These are phyloP conservation scores for Agrotis exclamationis DNA, from an alignment of 2,888 invertebrate species.

Conservation along the genomic window DNA sequence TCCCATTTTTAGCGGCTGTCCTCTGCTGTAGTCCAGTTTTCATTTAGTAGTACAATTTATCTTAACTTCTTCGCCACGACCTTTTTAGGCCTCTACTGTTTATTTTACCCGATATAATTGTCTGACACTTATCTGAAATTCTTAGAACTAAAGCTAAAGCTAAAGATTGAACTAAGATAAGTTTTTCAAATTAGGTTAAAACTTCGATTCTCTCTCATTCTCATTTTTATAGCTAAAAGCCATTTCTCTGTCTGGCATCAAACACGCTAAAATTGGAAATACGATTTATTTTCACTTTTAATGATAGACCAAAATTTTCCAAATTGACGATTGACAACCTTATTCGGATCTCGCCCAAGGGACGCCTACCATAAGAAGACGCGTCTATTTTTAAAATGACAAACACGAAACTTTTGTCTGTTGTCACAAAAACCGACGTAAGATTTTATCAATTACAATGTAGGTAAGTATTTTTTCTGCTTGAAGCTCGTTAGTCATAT, in stretches of 20 bases:
- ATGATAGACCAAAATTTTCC: conserved; percentile 3
- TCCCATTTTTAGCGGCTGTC: too few species aligned
- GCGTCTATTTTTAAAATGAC: conserved; percentile 46
- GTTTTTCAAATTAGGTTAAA: conserved; percentile 30
- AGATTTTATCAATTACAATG: conserved; percentile 25
- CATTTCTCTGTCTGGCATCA: conserved; percentile 10
- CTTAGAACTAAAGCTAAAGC: background rate
- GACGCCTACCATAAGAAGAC: conserved; percentile 23
- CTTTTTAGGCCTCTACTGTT: too few species aligned
- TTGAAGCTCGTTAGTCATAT: conserved; percentile 10
- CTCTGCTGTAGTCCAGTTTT: too few species aligned
- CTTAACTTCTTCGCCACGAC: too few species aligned
- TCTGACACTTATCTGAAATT: too few species aligned
- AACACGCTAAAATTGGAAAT: conserved; percentile 26
- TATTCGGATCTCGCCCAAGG: conserved; percentile 22
- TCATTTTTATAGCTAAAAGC: too few species aligned
- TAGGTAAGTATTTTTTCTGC: conserved; percentile 20
- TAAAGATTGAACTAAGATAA: conserved; percentile 8
- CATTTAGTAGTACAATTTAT: too few species aligned
- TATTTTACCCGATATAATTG: too few species aligned
- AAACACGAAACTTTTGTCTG: conserved; percentile 12
- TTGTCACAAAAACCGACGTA: conserved; percentile 20
- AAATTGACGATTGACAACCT: conserved; percentile 35
- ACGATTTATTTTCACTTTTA: conserved; percentile 12
- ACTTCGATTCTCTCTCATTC: conserved; percentile 17